Evolutionary conservation across 2,888 invertebrate species (phyloP), one percentile per base, ranked within the genome.

Genomic region (Drosophila picticornis): DNA sequence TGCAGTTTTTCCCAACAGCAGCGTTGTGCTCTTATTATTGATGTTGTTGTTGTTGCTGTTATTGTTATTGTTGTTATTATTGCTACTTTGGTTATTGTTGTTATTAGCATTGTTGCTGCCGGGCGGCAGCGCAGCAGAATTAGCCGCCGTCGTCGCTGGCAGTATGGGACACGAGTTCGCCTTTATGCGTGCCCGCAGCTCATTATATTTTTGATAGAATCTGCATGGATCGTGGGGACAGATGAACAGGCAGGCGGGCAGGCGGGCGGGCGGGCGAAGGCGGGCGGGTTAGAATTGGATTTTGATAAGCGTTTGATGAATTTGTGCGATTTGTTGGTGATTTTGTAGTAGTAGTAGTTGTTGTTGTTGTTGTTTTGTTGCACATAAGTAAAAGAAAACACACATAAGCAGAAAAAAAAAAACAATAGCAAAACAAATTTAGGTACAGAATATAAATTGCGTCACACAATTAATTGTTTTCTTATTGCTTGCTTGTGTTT

Each of bases 171-270:
- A 96, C 94, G 96, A 96, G 91, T 96, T 96, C 93, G 97, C 97
- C 95, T 97, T 96, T 94, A 97, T 97, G 94, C 97, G 96, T 94
- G 96, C 97, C 94, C 96, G 96, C 94, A 97, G 95, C 95, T 96
- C 97, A 94, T 96, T 95, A 94, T 97, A 97, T 94, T 96, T 96
- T 94, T 96, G 96, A 96, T 97, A 97, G 96, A 97, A 97, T 96
- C 97, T 97, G 83, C 65, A 51, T 34, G 53, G 58, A 52, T 74
- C 77, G 53, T 61, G 43, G 56, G 68, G 65, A 62, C 72, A 57
- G 56, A 46, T 53, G 57, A 64, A 48, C 40, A 29, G 52, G 40
- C 53, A 25, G 59, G 50, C 52, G n/a, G 61, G 9, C 19, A n/a
- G 68, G 57, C 53, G 34, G 59, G 61, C 64, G 22, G 56, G 36